phyloP scores from a whole-genome alignment of 2,113 vertebrate species.

The Camelus bactrianus region DNA sequence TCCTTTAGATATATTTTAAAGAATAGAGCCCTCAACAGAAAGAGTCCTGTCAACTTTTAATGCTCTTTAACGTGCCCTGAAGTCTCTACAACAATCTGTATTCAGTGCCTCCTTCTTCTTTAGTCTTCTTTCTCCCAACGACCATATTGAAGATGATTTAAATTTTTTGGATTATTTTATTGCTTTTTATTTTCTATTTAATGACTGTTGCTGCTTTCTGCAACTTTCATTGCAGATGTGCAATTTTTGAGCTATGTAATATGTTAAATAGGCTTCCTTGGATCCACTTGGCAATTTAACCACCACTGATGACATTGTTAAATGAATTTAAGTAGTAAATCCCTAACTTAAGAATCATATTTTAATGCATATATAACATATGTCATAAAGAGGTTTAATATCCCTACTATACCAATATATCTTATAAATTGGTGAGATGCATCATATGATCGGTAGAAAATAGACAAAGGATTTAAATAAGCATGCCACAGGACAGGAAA shows the following conservation, averaged over 20 bases:
- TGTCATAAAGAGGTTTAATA: not conserved
- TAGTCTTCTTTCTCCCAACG: not conserved
- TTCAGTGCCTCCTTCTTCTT: slow-evolving; percentile 23
- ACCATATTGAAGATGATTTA: not conserved
- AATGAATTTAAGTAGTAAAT: slow-evolving; percentile 31
- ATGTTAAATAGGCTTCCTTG: slow-evolving; percentile 30
- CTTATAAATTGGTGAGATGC: not conserved
- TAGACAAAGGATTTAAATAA: slow-evolving; percentile 10
- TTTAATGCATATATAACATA: not conserved
- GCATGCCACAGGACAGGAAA: not conserved
- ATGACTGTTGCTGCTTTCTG: slow-evolving; percentile 3
- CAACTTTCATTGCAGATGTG: not conserved
- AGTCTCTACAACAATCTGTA: not conserved
- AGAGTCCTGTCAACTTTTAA: not conserved
- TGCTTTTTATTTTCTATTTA: slow-evolving; percentile 24
- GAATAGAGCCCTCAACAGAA: not conserved
- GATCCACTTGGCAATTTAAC: not conserved
- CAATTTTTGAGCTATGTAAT: not conserved
- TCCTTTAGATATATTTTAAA: slow-evolving; percentile 35
- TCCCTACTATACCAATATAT: not conserved
- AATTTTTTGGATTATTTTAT: slow-evolving; percentile 29
- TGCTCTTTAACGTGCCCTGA: not conserved
- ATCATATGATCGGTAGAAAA: not conserved
- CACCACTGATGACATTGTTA: not conserved
- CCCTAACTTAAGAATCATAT: slow-evolving; percentile 33